These are phyloP conservation scores for Petromus typicus DNA, from an alignment of 2,113 vertebrate species.

Conservation along the genomic window DNA sequence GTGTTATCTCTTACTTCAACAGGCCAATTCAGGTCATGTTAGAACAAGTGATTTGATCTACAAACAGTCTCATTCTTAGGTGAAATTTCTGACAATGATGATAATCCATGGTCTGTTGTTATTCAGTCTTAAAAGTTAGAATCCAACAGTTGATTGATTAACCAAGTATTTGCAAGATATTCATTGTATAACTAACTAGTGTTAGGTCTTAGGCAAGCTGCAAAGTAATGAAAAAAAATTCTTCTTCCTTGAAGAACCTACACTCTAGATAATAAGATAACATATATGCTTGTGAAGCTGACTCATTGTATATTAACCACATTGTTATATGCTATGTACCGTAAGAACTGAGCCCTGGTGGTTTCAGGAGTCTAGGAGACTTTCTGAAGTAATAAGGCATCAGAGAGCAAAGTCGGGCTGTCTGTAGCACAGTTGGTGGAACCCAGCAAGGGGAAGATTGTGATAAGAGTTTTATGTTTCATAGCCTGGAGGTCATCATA, in stretches of 20 bases:
- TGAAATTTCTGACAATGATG: slow-evolving; percentile 70
- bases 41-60: slow-evolving; percentile 76
- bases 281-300: slow-evolving; percentile 1
- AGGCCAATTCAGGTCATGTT: slow-evolving; percentile 71
- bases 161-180: slow-evolving; percentile 58
- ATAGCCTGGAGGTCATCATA: neutral
- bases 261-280: neutral
- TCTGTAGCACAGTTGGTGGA: neutral
- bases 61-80: slow-evolving; percentile 67
- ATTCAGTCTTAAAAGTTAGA: slow-evolving; percentile 59
- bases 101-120: slow-evolving; percentile 47
- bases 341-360: neutral
- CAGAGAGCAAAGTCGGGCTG: neutral
- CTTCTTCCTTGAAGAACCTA: slow-evolving; percentile 29
- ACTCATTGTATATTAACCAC: neutral
- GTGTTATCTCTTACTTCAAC: slow-evolving; percentile 70
- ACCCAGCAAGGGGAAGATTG: neutral
- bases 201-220: slow-evolving; percentile 45
- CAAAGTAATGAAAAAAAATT: slow-evolving; percentile 20
- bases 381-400: slow-evolving; percentile 4
- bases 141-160: slow-evolving; percentile 60
- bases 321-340: neutral
- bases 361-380: neutral
- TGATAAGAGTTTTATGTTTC: neutral
- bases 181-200: slow-evolving; percentile 20